Evolutionary conservation across 2,113 vertebrate genomes (phyloP).

Genomic region (Tachysurus fulvidraco): DNA sequence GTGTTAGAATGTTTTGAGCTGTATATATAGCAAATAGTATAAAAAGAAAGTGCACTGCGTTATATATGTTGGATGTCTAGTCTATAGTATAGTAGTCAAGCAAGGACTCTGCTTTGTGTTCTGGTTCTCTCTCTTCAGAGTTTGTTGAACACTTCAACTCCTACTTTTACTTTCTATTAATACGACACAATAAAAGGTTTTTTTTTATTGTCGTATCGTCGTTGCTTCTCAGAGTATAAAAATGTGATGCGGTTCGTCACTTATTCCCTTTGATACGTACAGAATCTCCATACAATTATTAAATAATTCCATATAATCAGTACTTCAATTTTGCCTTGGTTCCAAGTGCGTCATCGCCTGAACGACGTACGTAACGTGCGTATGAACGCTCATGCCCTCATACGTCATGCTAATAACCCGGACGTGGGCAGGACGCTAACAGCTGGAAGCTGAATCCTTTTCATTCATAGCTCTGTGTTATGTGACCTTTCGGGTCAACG

Average conservation of each 20-base stretch:
- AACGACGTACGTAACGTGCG: background rate
- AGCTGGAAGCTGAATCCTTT: constrained; percentile 20
- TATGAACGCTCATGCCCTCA: background rate
- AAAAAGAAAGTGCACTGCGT: no score
- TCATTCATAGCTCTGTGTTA: constrained; percentile 4
- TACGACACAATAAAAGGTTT: background rate
- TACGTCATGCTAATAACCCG: background rate
- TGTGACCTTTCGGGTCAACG: constrained; percentile 16
- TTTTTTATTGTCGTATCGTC: background rate
- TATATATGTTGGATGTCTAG: no score
- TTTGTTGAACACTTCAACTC: background rate
- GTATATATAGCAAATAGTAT: no score
- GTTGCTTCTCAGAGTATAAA: background rate
- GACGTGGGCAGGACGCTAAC: background rate
- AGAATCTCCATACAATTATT: background rate
- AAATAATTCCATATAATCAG: background rate
- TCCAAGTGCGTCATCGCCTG: background rate
- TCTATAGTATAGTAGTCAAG: background rate
- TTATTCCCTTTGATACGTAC: background rate
- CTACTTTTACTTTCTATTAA: background rate
- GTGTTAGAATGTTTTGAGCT: no score
- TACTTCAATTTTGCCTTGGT: background rate
- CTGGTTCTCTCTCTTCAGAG: background rate
- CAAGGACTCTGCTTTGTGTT: background rate
- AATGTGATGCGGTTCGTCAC: background rate